phyloP scores from a whole-genome alignment of 2,797 vertebrate genomes.

The Fringilla coelebs region DNA sequence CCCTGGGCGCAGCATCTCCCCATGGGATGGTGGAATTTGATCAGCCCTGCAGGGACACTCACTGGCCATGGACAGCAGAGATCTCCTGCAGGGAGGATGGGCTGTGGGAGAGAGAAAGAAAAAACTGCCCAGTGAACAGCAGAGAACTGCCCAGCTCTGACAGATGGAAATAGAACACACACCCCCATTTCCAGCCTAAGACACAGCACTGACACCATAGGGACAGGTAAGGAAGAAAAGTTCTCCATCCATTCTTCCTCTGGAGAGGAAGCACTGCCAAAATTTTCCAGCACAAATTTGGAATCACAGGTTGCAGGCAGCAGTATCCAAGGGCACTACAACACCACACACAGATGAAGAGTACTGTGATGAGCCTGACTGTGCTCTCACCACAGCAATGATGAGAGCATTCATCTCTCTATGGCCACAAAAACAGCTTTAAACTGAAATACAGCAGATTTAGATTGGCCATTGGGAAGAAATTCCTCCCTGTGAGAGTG shows the following conservation, averaged over 20 bases:
- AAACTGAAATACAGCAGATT: not conserved
- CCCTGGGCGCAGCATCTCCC: no score
- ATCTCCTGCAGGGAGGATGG: no score
- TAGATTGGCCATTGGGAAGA: not conserved
- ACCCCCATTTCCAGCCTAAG: not conserved
- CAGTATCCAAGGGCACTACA: not conserved
- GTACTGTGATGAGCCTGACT: not conserved
- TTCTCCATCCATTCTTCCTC: not conserved
- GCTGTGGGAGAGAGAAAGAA: no score
- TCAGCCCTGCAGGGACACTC: no score
- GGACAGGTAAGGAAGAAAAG: not conserved
- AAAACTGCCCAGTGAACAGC: not conserved
- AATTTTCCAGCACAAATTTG: not conserved
- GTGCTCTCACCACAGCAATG: not conserved
- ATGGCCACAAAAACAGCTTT: not conserved
- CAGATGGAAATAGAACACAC: fast-evolving
- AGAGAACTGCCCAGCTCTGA: not conserved
- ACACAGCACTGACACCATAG: not conserved
- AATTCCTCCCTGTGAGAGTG: not conserved
- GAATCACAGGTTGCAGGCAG: not conserved
- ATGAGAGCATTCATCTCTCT: not conserved
- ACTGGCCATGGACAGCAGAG: no score
- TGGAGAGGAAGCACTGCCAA: not conserved
- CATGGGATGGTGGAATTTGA: no score
- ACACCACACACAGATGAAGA: not conserved